Conservation (phyloP, 2,113 vertebrate species). For the Vanacampus margaritifer region DNA sequence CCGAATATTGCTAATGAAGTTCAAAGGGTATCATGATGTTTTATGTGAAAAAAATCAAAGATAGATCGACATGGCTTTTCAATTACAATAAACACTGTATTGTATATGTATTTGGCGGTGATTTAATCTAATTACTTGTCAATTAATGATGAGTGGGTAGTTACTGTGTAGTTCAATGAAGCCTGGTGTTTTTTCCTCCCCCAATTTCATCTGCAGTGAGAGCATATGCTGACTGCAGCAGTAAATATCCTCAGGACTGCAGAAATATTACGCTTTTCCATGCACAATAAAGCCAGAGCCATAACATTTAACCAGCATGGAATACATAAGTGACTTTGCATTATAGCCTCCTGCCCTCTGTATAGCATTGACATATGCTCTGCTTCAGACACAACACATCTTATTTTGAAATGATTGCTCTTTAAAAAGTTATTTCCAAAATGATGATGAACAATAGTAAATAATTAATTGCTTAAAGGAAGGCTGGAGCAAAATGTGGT, state of each 20-base stretch:
- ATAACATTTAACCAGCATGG: constrained; percentile 46
- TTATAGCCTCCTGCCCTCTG: constrained; percentile 11
- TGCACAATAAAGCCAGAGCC: constrained; percentile 36
- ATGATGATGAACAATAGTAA: not conserved
- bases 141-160: constrained; percentile 79
- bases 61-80: constrained; percentile 70
- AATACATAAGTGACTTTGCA: constrained; percentile 25
- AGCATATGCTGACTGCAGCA: constrained; percentile 76
- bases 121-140: constrained; percentile 91
- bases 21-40: constrained; percentile 78
- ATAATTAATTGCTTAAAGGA: not conserved
- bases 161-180: constrained; percentile 91
- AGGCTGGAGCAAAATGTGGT: not conserved
- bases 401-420: not conserved
- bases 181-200: constrained; percentile 83
- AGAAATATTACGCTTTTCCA: constrained; percentile 25
- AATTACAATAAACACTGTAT: constrained; percentile 87
- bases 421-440: not conserved
- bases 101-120: constrained; percentile 89
- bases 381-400: not conserved
- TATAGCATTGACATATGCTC: constrained; percentile 6
- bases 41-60: constrained; percentile 48
- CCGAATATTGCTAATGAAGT: constrained; percentile 82
- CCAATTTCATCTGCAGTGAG: constrained; percentile 88
- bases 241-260: constrained; percentile 34